Percentiles rank a stretch among this genome's conserved stretches.
Evolutionary conservation across 1,140 invertebrate species (phyloP).

Genomic region (Eubasilissa regina): DNA sequence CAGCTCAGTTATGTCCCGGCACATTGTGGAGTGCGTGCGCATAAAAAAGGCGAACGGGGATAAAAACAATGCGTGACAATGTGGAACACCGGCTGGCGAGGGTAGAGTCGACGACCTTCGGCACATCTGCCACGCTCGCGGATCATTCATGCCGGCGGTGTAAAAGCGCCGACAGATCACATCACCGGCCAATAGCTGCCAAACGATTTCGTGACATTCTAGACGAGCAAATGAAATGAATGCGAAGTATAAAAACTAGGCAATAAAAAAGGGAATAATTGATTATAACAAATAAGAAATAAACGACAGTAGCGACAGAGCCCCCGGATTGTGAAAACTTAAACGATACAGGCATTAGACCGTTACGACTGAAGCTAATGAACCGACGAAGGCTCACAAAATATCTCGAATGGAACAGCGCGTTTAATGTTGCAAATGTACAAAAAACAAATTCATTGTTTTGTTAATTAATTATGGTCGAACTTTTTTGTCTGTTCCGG

Average conservation of each 20-base stretch:
- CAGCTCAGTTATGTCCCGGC: constrained; percentile 3
- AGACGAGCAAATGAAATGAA: not conserved
- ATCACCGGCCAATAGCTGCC: too few relatives aligned
- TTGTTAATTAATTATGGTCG: constrained; percentile 35
- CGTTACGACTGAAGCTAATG: constrained; percentile 31
- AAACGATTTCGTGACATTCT: too few relatives aligned
- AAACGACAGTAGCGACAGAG: constrained; percentile 12
- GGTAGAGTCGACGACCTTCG: not conserved
- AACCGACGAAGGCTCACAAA: constrained; percentile 32
- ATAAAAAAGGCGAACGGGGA: not conserved
- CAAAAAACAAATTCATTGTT: constrained; percentile 43
- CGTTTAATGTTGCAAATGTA: constrained; percentile 25
- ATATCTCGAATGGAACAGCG: constrained; percentile 33
- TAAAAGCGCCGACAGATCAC: too few relatives aligned
- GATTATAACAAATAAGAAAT: constrained; percentile 1
- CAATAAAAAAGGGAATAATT: too few relatives aligned
- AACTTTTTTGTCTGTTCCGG: constrained; percentile 25
- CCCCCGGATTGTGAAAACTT: constrained; percentile 29
- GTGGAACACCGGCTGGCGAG: too few relatives aligned
- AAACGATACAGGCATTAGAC: constrained; percentile 22
- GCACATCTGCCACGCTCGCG: not conserved
- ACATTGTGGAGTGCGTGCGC: not conserved
- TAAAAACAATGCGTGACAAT: not conserved
- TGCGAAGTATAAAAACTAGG: not conserved
- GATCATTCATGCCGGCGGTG: not conserved